Evolutionary conservation across 2,888 invertebrate genomes (phyloP).

Genomic region (Phortica magna): DNA sequence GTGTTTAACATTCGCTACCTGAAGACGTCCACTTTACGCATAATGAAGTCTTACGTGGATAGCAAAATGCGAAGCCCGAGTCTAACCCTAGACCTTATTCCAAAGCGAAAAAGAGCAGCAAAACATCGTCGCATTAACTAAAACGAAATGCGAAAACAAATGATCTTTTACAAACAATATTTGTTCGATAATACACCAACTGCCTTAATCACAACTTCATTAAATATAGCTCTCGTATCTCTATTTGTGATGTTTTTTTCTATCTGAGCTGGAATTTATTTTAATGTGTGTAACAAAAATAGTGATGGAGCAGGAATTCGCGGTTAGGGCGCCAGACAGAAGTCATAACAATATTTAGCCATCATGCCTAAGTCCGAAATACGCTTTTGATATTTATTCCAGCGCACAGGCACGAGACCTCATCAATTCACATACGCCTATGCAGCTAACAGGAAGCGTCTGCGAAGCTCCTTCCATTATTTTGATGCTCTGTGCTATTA

Average conservation of each 20-base stretch:
- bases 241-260: constrained; percentile 64
- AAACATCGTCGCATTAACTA: no score
- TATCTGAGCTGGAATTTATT: constrained; percentile 67
- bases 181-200: not conserved
- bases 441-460: constrained; percentile 47
- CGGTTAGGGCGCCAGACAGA: constrained; percentile 39
- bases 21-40: not conserved
- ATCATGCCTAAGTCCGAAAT: constrained; percentile 72
- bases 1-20: not conserved
- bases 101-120: no score
- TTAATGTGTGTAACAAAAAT: constrained; percentile 49
- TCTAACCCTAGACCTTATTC: not conserved
- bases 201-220: constrained; percentile 52
- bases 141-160: no score
- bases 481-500: constrained; percentile 69
- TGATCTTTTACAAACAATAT: not conserved
- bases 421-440: constrained; percentile 42
- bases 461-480: constrained; percentile 59
- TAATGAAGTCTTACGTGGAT: not conserved
- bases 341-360: constrained; percentile 75
- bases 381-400: constrained; percentile 66
- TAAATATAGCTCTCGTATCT: constrained; percentile 67
- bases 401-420: constrained; percentile 33
- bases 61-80: not conserved
- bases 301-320: constrained; percentile 37